phyloP scores from a whole-genome alignment of 2,113 vertebrate genomes.

The Ptychochromis oligacanthus region DNA sequence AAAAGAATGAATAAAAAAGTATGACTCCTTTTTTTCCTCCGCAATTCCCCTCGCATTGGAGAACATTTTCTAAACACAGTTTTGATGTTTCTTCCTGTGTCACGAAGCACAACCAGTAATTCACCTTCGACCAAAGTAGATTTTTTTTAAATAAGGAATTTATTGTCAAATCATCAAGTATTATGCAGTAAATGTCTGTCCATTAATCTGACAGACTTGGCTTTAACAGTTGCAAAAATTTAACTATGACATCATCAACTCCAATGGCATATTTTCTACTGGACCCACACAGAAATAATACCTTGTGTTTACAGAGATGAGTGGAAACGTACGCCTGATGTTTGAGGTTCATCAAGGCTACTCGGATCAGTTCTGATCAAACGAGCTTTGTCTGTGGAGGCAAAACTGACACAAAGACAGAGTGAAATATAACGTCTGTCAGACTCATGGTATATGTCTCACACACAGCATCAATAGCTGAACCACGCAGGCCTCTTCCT shows the following conservation, averaged over 20 bases:
- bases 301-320: not conserved
- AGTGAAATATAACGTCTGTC: not conserved
- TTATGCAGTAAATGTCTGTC: not conserved
- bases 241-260: not conserved
- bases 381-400: not conserved
- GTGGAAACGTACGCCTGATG: not conserved
- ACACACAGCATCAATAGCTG: conserved; percentile 63
- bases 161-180: conserved; percentile 35
- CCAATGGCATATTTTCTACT: not conserved
- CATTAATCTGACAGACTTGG: not conserved
- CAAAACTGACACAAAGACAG: not conserved
- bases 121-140: not conserved
- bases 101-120: not conserved
- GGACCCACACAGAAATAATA: not conserved
- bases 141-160: conserved; percentile 19
- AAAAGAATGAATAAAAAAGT: not conserved
- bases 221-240: not conserved
- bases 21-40: no score
- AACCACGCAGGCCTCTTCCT: conserved; percentile 94
- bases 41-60: not conserved
- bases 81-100: not conserved
- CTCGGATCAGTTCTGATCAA: not conserved
- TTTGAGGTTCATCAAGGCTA: not conserved
- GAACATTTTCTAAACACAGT: not conserved
- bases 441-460: not conserved